phyloP scores from a whole-genome alignment of 2,888 invertebrate genomes.

The Sialis lutaria region DNA sequence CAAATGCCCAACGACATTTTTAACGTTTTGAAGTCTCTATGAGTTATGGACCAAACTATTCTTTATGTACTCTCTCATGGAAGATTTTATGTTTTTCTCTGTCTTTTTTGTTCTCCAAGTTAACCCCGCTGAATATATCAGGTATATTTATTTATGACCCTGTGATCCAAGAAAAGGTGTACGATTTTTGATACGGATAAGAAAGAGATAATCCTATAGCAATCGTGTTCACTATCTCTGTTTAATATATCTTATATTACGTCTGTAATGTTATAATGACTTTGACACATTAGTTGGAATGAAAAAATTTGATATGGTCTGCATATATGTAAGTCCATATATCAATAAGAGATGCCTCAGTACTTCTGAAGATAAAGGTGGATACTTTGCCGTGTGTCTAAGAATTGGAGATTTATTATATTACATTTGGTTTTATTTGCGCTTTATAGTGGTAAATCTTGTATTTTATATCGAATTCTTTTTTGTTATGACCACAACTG shows the following conservation, averaged over 20 bases:
- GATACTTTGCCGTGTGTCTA: neutral
- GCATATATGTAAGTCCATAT: neutral
- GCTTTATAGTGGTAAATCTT: neutral
- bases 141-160: constrained; percentile 2
- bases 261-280: neutral
- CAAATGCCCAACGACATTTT: too few species aligned
- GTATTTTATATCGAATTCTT: neutral
- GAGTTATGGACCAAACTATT: constrained; percentile 2
- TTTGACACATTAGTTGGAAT: constrained; percentile 2
- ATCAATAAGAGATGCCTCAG: constrained; percentile 1
- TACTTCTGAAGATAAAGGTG: neutral
- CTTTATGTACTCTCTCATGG: neutral
- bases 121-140: constrained; percentile 2
- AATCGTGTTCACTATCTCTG: too few species aligned
- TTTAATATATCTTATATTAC: too few species aligned
- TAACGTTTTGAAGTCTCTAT: neutral
- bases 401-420: neutral
- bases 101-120: neutral
- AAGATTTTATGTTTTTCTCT: neutral
- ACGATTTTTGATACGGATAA: too few species aligned
- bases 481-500: neutral
- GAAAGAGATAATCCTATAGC: too few species aligned
- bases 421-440: neutral
- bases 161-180: neutral
- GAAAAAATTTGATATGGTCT: constrained; percentile 3